A percentile compares a stretch with the other conserved stretches of the same genome.
Conservation (phyloP, 2,113 vertebrate genomes). For the Xiphophorus hellerii region DNA sequence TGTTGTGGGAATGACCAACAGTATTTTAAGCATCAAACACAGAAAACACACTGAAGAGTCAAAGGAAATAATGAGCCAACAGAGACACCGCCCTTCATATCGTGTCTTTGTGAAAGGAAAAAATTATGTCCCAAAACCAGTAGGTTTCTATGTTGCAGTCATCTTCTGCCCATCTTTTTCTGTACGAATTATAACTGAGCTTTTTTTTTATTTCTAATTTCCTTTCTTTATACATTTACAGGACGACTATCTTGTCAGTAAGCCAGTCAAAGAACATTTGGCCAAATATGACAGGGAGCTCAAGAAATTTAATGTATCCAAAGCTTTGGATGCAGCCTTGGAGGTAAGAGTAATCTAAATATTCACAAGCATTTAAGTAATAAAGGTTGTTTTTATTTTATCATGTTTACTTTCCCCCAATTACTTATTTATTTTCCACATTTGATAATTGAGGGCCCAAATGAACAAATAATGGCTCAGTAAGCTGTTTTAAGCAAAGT, state of each 20-base stretch:
- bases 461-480: neutral
- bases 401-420: neutral
- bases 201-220: neutral
- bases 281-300: constrained; percentile 90
- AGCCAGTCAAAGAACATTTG: constrained; percentile 84
- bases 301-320: constrained; percentile 90
- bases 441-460: no score
- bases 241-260: constrained; percentile 93
- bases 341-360: constrained; percentile 75
- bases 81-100: constrained; percentile 82
- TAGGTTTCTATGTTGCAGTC: constrained; percentile 17
- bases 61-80: constrained; percentile 65
- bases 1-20: constrained; percentile 95
- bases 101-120: constrained; percentile 91
- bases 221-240: constrained; percentile 53
- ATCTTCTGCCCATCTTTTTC: neutral
- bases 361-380: neutral
- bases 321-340: constrained; percentile 91
- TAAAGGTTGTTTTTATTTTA: no score
- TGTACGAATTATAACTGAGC: neutral
- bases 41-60: constrained; percentile 85
- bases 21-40: constrained; percentile 91
- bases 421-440: no score
- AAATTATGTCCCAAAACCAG: constrained; percentile 90
- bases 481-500: neutral